A percentile compares a stretch with the other conserved stretches of the same genome.
phyloP scores from a whole-genome alignment of 2,797 vertebrate species.

The Avahi laniger region DNA sequence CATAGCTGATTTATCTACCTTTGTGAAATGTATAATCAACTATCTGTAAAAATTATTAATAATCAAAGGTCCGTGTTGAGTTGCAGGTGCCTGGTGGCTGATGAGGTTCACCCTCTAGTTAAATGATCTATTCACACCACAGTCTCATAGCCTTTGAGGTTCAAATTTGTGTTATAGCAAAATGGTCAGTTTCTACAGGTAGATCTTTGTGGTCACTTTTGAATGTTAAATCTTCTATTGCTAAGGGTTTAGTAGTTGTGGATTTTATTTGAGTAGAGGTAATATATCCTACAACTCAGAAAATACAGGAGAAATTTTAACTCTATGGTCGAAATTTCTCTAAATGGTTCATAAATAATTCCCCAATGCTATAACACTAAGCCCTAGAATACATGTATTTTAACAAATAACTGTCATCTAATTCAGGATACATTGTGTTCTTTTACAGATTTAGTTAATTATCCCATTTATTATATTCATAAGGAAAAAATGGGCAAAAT shows the following conservation, averaged over 20 bases:
- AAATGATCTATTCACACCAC: background rate
- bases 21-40: background rate
- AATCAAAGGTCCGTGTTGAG: background rate
- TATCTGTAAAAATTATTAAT: background rate
- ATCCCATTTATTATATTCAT: background rate
- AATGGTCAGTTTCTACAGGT: background rate
- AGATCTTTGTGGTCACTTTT: background rate
- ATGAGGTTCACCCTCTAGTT: background rate
- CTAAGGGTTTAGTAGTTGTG: background rate
- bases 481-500: background rate
- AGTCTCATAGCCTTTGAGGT: background rate
- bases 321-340: background rate
- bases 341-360: slow-evolving; percentile 5
- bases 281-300: background rate
- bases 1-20: background rate
- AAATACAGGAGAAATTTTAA: background rate
- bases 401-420: background rate
- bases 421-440: background rate
- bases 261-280: background rate
- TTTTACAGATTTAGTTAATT: background rate
- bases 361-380: background rate
- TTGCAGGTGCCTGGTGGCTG: background rate
- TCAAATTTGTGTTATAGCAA: background rate
- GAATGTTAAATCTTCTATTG: background rate
- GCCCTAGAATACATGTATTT: background rate